Conservation (phyloP, 53 echinoderm and acorn worm species). For the Echinometra lucunter region DNA sequence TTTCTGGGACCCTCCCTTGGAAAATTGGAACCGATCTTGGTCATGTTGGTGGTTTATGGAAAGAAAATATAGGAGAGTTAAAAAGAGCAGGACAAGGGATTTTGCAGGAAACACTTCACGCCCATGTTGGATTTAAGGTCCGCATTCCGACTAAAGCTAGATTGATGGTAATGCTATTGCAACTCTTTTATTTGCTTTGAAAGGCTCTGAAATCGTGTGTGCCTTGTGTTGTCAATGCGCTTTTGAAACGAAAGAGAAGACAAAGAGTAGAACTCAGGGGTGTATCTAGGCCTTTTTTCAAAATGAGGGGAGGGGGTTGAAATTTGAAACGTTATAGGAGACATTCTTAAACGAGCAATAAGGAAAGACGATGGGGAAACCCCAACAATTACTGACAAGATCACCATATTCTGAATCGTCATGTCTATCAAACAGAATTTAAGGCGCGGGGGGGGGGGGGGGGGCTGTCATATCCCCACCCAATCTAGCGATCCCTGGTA, state of each 20-base stretch:
- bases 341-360: neutral
- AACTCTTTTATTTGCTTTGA: neutral
- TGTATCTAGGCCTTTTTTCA: neutral
- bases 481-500: neutral
- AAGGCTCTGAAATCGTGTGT: neutral
- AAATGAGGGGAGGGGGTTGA: neutral
- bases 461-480: neutral
- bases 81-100: neutral
- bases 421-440: too few species aligned
- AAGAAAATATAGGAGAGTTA: neutral
- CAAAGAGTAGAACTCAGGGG: neutral
- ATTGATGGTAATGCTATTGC: constrained; percentile 23
- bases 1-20: neutral
- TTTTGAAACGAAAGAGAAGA: neutral
- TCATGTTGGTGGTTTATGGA: neutral
- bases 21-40: neutral
- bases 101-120: neutral
- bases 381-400: neutral
- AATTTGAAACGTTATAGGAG: neutral
- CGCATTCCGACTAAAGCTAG: constrained; percentile 14
- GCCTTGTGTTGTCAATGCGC: neutral
- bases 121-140: neutral
- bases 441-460: neutral
- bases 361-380: neutral
- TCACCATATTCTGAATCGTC: too few species aligned